Base-by-base conservation (phyloP, 53 echinoderm and acorn worm genomes). In the Paracentrotus lividus region DNA sequence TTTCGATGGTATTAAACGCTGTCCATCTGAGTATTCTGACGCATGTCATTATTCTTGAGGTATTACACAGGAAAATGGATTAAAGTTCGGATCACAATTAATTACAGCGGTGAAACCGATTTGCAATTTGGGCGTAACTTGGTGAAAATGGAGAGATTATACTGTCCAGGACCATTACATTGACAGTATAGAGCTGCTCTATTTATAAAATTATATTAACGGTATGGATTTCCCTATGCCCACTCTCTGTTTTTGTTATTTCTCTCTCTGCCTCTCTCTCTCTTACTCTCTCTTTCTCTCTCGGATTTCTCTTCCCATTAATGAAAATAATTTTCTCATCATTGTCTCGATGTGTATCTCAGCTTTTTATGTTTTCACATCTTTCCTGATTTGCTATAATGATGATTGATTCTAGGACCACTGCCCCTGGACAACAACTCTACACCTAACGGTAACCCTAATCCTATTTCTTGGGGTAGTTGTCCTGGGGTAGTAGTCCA, bases 41-140 rank as follows among this genome's bases (percentile, higher is more conserved):
- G 23, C 47, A 43, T 81, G 81, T 34, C 81, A 38, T 47, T 76
- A 76, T 45, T 81, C 47, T n/a, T 81, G 26, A 10, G 47, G 44
- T 44, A 47, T 81, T 45, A 47, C 24, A 27, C 81, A 47, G 81
- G 81, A 81, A 81, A 47, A 47, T 20, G 47, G 81, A 81, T 81
- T 81, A 81, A n/a, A 45, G 45, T 12, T 81, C 26, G 26, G 47
- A 81, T 81, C 81, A 81, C 47, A 81, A 81, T 81, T 47, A 81
- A 81, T 81, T 81, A 81, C 44, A 47, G 81, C 2, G 47, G 81
- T 47, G 26, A 81, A 81, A 20, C 81, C 7, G 14, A 26, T 81
- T 47, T 49, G 81, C 26, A 81, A 47, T 45, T 45, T 81, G 81
- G 81, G 81, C 47, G 81, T 81, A 45, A 26, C 47, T 24, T 47